Evolutionary conservation across 2,888 invertebrate species (phyloP).

Genomic region (Melanostoma mellinum): DNA sequence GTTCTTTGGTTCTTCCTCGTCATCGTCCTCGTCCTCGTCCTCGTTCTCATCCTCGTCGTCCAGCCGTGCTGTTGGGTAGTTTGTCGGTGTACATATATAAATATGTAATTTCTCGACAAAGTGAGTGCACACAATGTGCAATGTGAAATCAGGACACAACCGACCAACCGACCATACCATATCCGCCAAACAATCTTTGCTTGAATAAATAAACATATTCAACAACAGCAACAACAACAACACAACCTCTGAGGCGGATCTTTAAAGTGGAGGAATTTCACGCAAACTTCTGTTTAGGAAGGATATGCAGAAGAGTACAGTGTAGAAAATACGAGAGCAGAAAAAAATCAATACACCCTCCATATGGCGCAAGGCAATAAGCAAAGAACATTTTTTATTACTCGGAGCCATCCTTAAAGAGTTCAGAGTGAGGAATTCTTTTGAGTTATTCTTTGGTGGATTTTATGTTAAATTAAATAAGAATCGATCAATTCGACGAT

Average conservation of each 20-base stretch:
- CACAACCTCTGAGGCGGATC: conserved; percentile 58
- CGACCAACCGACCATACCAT: conserved; percentile 13
- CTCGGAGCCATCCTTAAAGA: conserved; percentile 24
- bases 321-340: not conserved
- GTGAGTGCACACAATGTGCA: conserved; percentile 55
- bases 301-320: conserved; percentile 18
- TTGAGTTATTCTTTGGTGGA: not conserved
- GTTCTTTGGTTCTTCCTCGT: conserved; percentile 9
- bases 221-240: not conserved
- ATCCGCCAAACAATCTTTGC: conserved; percentile 47
- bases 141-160: conserved; percentile 63
- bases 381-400: conserved; percentile 16
- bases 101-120: not conserved
- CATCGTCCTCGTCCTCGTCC: not conserved
- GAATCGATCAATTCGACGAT: conserved; percentile 66
- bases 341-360: conserved; percentile 61
- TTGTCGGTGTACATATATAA: not conserved
- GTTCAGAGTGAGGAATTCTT: conserved; percentile 24
- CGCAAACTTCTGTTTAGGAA: conserved; percentile 58
- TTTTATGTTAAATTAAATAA: conserved; percentile 29
- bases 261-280: conserved; percentile 62
- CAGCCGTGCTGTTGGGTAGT: not conserved
- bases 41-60: not conserved
- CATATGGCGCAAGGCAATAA: conserved; percentile 67
- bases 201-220: conserved; percentile 46